These are phyloP conservation scores for Antheraea assamensis DNA, from an alignment of 2,888 invertebrate genomes.

Conservation along the genomic window DNA sequence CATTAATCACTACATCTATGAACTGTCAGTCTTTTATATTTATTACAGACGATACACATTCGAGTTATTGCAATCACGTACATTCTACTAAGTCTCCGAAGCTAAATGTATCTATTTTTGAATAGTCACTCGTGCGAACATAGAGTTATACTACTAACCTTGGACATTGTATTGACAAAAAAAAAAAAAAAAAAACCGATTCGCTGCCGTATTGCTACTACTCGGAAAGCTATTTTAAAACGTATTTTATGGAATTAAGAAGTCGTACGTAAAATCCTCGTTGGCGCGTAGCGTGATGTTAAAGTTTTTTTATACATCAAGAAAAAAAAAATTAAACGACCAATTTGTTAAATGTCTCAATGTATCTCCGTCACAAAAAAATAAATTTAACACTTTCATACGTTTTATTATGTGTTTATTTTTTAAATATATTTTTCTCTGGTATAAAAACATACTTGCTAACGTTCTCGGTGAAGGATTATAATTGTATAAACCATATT, in stretches of 20 bases:
- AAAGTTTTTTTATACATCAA: neutral
- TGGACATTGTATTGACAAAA: slow-evolving; percentile 13
- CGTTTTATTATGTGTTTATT: slow-evolving; percentile 7
- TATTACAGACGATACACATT: slow-evolving; percentile 8
- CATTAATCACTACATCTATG: neutral
- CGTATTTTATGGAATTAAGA: slow-evolving; percentile 1
- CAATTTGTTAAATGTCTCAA: slow-evolving; percentile 7
- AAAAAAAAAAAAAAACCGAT: neutral
- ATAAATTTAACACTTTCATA: neutral
- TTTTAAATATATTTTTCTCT: neutral
- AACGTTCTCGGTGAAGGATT: neutral
- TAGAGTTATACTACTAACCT: slow-evolving; percentile 20
- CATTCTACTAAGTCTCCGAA: slow-evolving; percentile 46
- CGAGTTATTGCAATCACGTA: slow-evolving; percentile 42
- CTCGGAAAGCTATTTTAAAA: neutral
- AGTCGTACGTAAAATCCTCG: neutral
- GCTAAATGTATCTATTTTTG: slow-evolving; percentile 50
- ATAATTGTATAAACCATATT: neutral
- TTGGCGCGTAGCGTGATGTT: neutral
- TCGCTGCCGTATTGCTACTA: neutral
- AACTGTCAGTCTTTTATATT: slow-evolving; percentile 10
- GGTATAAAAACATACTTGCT: neutral
- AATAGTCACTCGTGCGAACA: slow-evolving; percentile 24
- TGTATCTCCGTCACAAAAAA: neutral
- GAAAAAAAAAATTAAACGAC: neutral